These are phyloP conservation scores for Cotesia chilonis DNA, from an alignment of 1,140 invertebrate genomes.

Conservation along the genomic window DNA sequence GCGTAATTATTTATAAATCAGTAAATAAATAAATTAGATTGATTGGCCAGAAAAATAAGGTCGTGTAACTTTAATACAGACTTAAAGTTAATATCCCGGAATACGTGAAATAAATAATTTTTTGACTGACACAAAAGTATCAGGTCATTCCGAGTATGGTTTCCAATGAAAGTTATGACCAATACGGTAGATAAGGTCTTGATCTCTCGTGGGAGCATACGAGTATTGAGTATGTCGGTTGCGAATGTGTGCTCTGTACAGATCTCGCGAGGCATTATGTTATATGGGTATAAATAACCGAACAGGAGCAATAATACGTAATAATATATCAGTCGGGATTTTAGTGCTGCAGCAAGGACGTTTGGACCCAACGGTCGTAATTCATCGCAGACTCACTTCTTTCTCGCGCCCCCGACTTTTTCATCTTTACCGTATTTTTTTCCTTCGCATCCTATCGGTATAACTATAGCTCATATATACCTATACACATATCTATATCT, in stretches of 20 bases:
- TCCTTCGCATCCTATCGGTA: background rate
- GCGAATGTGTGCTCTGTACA: constrained; percentile 36
- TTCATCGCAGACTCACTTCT: constrained; percentile 55
- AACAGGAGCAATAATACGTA: constrained; percentile 67
- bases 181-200: constrained; percentile 62
- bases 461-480: background rate
- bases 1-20: no score
- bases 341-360: constrained; percentile 63
- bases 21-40: no score
- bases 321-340: constrained; percentile 69
- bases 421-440: constrained; percentile 13
- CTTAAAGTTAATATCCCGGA: no score
- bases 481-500: no score
- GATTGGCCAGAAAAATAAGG: no score
- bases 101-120: constrained; percentile 14
- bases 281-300: constrained; percentile 68
- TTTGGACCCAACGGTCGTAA: constrained; percentile 64
- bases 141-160: constrained; percentile 8
- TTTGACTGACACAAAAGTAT: constrained; percentile 21
- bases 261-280: constrained; percentile 64
- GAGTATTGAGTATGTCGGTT: background rate
- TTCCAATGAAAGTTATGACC: constrained; percentile 63
- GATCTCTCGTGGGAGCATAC: constrained; percentile 52
- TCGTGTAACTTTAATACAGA: no score
- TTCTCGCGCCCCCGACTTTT: constrained; percentile 3